phyloP scores from a whole-genome alignment of 2,888 invertebrate genomes.

The Drosophila acutilabella region DNA sequence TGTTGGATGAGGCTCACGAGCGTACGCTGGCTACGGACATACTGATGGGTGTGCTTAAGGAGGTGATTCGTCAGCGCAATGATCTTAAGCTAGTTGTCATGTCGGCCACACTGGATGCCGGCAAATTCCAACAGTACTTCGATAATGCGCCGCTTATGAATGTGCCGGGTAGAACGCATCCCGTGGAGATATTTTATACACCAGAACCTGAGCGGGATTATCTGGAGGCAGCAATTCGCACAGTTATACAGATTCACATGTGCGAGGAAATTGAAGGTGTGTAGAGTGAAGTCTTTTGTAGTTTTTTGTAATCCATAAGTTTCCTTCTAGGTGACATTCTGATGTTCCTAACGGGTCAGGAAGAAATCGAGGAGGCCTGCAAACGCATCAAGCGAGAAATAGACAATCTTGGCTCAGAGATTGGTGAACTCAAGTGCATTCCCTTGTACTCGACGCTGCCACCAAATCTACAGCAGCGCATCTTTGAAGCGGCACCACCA shows the following conservation, averaged over 20 bases:
- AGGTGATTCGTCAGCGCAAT: slow-evolving; percentile 93
- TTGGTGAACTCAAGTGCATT: slow-evolving; percentile 98
- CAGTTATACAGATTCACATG: slow-evolving; percentile 97
- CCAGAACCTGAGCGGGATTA: slow-evolving; percentile 99
- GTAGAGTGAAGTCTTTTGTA: neutral
- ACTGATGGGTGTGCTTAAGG: slow-evolving; percentile 99
- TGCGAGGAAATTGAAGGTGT: slow-evolving; percentile 92
- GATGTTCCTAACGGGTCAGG: slow-evolving; percentile 95
- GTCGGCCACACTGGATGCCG: slow-evolving; percentile 99
- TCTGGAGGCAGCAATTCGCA: slow-evolving; percentile 98
- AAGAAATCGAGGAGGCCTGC: slow-evolving; percentile 99
- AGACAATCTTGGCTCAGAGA: slow-evolving; percentile 97
- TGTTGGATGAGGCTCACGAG: slow-evolving; percentile 99
- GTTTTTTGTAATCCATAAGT: no score
- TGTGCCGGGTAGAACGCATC: slow-evolving; percentile 98
- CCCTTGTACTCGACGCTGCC: slow-evolving; percentile 99
- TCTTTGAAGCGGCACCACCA: slow-evolving; percentile 98
- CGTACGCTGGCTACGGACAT: slow-evolving; percentile 99
- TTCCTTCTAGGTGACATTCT: slow-evolving; percentile 91
- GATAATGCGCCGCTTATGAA: slow-evolving; percentile 99
- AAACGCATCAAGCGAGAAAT: slow-evolving; percentile 98
- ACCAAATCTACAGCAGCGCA: slow-evolving; percentile 97
- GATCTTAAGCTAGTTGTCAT: slow-evolving; percentile 99
- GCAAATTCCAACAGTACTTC: slow-evolving; percentile 99
- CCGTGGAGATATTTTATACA: slow-evolving; percentile 99